Conservation (phyloP, 2,888 invertebrate genomes). For the Petrolisthes manimaculis region DNA sequence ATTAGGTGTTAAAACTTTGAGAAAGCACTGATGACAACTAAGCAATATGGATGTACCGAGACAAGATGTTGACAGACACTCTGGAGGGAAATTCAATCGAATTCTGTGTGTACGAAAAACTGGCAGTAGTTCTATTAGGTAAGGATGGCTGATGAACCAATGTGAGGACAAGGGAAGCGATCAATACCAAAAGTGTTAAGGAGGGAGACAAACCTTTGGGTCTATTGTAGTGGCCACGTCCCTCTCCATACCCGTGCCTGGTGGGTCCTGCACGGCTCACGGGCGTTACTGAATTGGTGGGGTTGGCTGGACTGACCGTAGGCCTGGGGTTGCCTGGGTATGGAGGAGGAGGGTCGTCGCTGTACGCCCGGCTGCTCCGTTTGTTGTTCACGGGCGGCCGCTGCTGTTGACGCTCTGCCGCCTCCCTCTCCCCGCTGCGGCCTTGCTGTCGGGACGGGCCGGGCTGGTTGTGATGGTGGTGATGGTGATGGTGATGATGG, state of each 20-base stretch:
- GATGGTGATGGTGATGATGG: slow-evolving; percentile 48
- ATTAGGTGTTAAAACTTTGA: too few species aligned
- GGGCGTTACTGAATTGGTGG: slow-evolving; percentile 68
- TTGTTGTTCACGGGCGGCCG: slow-evolving; percentile 32
- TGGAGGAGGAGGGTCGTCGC: slow-evolving; percentile 68
- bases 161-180: too few species aligned
- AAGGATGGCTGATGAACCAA: too few species aligned
- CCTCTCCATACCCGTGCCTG: slow-evolving; percentile 80
- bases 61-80: too few species aligned
- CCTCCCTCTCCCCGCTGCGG: slow-evolving; percentile 23
- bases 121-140: too few species aligned
- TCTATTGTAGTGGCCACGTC: slow-evolving; percentile 77
- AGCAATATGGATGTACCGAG: too few species aligned
- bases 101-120: too few species aligned
- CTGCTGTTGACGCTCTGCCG: slow-evolving; percentile 35
- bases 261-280: slow-evolving; percentile 70
- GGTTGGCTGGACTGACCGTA: slow-evolving; percentile 69
- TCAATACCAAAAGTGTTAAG: too few species aligned
- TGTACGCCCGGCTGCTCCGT: slow-evolving; percentile 61
- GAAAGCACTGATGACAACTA: too few species aligned
- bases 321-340: slow-evolving; percentile 70
- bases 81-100: too few species aligned
- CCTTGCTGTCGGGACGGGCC: slow-evolving; percentile 41
- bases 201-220: slow-evolving; percentile 66
- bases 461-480: slow-evolving; percentile 38